These are phyloP conservation scores for Nymphalis io DNA, from an alignment of 1,140 invertebrate species.

Conservation along the genomic window DNA sequence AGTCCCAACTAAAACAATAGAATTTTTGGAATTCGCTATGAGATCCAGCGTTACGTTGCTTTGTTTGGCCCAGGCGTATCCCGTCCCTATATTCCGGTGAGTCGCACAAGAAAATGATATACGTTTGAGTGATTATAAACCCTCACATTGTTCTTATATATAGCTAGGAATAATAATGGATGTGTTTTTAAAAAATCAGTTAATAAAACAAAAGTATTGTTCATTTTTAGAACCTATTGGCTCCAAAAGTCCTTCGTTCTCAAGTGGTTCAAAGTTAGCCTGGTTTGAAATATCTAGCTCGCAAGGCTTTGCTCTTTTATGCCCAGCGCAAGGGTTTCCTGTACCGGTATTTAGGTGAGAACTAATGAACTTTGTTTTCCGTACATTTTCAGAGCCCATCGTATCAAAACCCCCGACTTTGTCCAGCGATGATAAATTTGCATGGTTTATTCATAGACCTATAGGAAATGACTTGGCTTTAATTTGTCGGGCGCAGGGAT, in stretches of 20 bases:
- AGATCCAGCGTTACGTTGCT: slow-evolving; percentile 81
- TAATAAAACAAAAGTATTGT: neutral
- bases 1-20: slow-evolving; percentile 81
- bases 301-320: slow-evolving; percentile 82
- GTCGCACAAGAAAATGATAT: slow-evolving; percentile 36
- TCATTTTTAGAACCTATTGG: slow-evolving; percentile 75
- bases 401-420: slow-evolving; percentile 73
- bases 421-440: slow-evolving; percentile 76
- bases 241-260: slow-evolving; percentile 83
- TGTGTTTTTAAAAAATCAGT: neutral
- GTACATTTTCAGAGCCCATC: slow-evolving; percentile 73
- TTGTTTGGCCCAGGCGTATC: slow-evolving; percentile 85
- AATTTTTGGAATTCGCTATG: slow-evolving; percentile 71
- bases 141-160: neutral
- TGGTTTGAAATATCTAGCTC: slow-evolving; percentile 80
- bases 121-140: neutral
- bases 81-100: slow-evolving; percentile 85
- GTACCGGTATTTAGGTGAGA: slow-evolving; percentile 87
- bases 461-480: slow-evolving; percentile 70
- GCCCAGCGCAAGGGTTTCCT: slow-evolving; percentile 86
- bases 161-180: neutral
- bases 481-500: slow-evolving; percentile 79
- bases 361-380: slow-evolving; percentile 38
- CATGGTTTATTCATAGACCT: slow-evolving; percentile 72
- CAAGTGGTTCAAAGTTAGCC: slow-evolving; percentile 83